phyloP scores from a whole-genome alignment of 1,140 invertebrate genomes.

The Drosophila miranda region DNA sequence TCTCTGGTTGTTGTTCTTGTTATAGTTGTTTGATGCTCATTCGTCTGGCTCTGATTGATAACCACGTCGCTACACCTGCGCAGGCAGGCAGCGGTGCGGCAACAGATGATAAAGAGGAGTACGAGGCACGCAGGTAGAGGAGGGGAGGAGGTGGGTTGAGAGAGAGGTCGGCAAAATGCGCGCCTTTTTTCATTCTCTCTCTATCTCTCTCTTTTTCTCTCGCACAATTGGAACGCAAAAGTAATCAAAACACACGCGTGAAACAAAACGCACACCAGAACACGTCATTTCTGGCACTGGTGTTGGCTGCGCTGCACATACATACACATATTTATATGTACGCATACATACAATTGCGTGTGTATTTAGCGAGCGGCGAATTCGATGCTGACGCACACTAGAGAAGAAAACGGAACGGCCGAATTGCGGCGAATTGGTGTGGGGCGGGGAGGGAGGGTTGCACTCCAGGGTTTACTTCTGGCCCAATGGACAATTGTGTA shows the following conservation, averaged over 20 bases:
- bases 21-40: constrained; percentile 37
- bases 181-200: constrained; percentile 53
- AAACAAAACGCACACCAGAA: constrained; percentile 64
- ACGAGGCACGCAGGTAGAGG: neutral
- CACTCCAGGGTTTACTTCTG: constrained; percentile 15
- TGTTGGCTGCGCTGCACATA: constrained; percentile 36
- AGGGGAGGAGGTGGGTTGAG: neutral
- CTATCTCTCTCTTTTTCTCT: too few species aligned
- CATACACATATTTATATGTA: neutral
- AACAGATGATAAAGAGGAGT: constrained; percentile 64
- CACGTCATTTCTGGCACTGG: constrained; percentile 37
- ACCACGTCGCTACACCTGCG: constrained; percentile 68
- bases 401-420: constrained; percentile 17
- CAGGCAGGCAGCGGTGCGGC: constrained; percentile 60
- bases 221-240: constrained; percentile 72
- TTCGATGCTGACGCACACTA: constrained; percentile 38
- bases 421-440: constrained; percentile 47
- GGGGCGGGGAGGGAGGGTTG: constrained; percentile 25
- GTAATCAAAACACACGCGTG: constrained; percentile 78
- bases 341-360: neutral
- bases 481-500: constrained; percentile 21
- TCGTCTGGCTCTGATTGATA: constrained; percentile 55
- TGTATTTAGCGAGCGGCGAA: constrained; percentile 30
- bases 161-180: constrained; percentile 54
- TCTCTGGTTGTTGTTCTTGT: constrained; percentile 8